Evolutionary conservation across 2,888 invertebrate species (phyloP), one percentile per base, ranked within the genome.

Genomic region (Mantis religiosa): DNA sequence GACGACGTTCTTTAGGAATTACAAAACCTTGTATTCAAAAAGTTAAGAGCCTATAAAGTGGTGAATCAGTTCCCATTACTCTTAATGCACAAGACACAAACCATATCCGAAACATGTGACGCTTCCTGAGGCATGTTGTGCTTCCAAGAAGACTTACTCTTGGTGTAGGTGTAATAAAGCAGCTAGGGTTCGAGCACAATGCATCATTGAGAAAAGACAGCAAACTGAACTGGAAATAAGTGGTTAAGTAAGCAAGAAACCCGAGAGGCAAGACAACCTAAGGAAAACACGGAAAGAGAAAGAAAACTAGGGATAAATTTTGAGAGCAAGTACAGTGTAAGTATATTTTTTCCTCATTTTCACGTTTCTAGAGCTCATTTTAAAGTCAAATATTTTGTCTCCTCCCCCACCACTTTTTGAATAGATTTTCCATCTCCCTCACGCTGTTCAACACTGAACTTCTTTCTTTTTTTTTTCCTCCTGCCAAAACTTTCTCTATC

Each of bases 331-430:
- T 25, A 25, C 20, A 71, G 25, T 8, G 54, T 71, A 25, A 71
- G 54, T 71, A 71, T 71, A 71, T 41, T 34, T 25, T 41, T 41
- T n/a, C 41, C 34, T 84, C 84, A 84, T 84, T 84, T 84, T 84
- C 84, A 85, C 85, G 41, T 85, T 54, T 85, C 28, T 47, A 25
- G 15, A 54, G 28, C 85, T 85, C 85, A 85, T 85, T 85, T 85
- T 47, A 85, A 85, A 85, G 85, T 85, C 85, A 85, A 85, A 85
- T 85, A 54, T 71, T 85, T 71, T 85, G n/a, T 28, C 28, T 71
- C 47, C 28, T 27, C 54, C 20, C 54, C 54, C 8, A 20, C 25
- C 20, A 41, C 54, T 20, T 71, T 71, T 71, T 71, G 54, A 71
- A 71, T 15, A 71, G 54, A 71, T 71, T 71, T 71, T 71, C 54